phyloP scores from a whole-genome alignment of 2,113 vertebrate genomes.

The Neodontobutis hainanensis region DNA sequence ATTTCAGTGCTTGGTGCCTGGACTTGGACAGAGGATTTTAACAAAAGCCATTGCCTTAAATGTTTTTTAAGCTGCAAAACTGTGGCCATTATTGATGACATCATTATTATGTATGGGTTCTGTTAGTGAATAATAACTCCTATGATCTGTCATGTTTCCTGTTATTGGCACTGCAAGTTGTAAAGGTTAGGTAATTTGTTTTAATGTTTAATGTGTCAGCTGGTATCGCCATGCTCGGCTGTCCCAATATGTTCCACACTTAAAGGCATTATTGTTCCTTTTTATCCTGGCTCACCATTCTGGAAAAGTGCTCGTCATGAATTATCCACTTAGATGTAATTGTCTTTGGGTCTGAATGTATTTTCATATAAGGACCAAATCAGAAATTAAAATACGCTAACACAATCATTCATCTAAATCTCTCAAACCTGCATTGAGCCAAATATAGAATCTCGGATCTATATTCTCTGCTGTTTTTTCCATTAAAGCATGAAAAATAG shows the following conservation, averaged over 20 bases:
- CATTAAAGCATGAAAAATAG: slow-evolving; percentile 54
- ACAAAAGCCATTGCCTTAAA: slow-evolving; percentile 81
- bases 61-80: slow-evolving; percentile 78
- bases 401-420: slow-evolving; percentile 14
- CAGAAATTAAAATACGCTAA: slow-evolving; percentile 15
- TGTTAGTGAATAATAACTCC: slow-evolving; percentile 81
- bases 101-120: slow-evolving; percentile 84
- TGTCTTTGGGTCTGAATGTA: slow-evolving; percentile 34
- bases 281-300: slow-evolving; percentile 73
- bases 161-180: slow-evolving; percentile 81
- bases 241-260: slow-evolving; percentile 75
- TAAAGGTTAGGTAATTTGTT: slow-evolving; percentile 87
- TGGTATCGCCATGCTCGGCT: slow-evolving; percentile 69
- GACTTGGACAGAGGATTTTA: slow-evolving; percentile 71
- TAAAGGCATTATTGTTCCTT: slow-evolving; percentile 76
- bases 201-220: slow-evolving; percentile 84
- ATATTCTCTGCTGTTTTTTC: slow-evolving; percentile 40
- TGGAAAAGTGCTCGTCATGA: slow-evolving; percentile 72
- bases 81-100: slow-evolving; percentile 81
- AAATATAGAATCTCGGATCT: slow-evolving; percentile 43
- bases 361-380: slow-evolving; percentile 17
- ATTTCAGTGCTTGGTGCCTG: slow-evolving; percentile 72
- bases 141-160: slow-evolving; percentile 83
- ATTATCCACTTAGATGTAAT: slow-evolving; percentile 72
- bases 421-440: too few species aligned